These are phyloP conservation scores for Proctacanthus coquilletti DNA, from an alignment of 1,140 invertebrate genomes.

Conservation along the genomic window DNA sequence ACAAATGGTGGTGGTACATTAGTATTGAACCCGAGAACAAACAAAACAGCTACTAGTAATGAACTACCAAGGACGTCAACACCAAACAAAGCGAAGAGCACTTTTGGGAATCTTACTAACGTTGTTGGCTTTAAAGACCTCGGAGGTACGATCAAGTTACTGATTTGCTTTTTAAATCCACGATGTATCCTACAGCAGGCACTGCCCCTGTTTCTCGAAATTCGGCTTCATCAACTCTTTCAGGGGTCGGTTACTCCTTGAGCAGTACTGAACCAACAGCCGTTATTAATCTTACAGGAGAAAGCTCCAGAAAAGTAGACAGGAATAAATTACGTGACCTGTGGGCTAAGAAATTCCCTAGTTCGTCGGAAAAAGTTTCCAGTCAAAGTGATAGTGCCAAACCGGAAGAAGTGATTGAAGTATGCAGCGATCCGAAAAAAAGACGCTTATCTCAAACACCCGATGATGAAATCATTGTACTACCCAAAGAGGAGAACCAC, in stretches of 20 bases:
- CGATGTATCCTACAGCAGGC: too few species aligned
- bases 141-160: too few species aligned
- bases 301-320: constrained; percentile 7
- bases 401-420: neutral
- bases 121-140: constrained; percentile 15
- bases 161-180: too few species aligned
- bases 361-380: neutral
- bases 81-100: constrained; percentile 11
- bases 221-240: too few species aligned
- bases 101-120: constrained; percentile 9
- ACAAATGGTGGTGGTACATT: constrained; percentile 11
- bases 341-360: constrained; percentile 12
- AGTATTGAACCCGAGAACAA: constrained; percentile 11
- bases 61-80: constrained; percentile 6
- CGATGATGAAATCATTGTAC: neutral
- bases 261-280: too few species aligned
- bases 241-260: too few species aligned
- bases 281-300: too few species aligned
- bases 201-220: too few species aligned
- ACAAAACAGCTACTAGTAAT: too few species aligned
- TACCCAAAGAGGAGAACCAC: neutral
- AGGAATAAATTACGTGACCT: constrained; percentile 13
- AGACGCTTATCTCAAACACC: constrained; percentile 5
- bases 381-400: neutral
- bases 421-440: constrained; percentile 6